Evolutionary conservation across 2,888 invertebrate species (phyloP).

Genomic region (Catocala nupta): DNA sequence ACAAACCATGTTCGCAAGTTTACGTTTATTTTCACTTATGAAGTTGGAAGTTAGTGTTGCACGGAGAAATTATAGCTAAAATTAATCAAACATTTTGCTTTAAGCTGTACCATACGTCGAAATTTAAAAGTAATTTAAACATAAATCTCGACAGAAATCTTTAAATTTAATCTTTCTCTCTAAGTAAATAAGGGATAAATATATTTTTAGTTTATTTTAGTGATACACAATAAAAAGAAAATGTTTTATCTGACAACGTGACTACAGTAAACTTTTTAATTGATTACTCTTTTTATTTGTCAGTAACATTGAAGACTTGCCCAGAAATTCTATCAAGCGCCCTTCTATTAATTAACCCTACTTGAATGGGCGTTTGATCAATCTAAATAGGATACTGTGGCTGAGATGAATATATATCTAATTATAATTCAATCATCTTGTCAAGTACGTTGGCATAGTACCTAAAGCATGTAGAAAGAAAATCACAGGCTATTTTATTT

Average conservation of each 20-base stretch:
- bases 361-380: slow-evolving; percentile 12
- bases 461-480: too few relatives aligned
- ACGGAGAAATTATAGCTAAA: too few relatives aligned
- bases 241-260: not conserved
- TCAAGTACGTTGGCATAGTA: not conserved
- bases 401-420: slow-evolving; percentile 4
- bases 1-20: too few relatives aligned
- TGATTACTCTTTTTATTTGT: slow-evolving; percentile 32
- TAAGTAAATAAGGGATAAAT: not conserved
- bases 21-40: too few relatives aligned
- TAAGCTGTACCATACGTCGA: not conserved
- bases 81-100: too few relatives aligned
- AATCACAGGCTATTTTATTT: too few relatives aligned
- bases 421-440: not conserved
- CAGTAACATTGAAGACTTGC: slow-evolving; percentile 19
- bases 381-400: slow-evolving; percentile 6
- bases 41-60: too few relatives aligned
- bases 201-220: not conserved
- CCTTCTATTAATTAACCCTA: not conserved
- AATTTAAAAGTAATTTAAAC: not conserved
- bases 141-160: not conserved
- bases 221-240: not conserved
- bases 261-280: slow-evolving; percentile 27
- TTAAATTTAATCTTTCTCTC: not conserved
- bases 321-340: slow-evolving; percentile 4